Base-by-base conservation (phyloP, 2,113 vertebrate genomes). In the Tragelaphus imberbis region DNA sequence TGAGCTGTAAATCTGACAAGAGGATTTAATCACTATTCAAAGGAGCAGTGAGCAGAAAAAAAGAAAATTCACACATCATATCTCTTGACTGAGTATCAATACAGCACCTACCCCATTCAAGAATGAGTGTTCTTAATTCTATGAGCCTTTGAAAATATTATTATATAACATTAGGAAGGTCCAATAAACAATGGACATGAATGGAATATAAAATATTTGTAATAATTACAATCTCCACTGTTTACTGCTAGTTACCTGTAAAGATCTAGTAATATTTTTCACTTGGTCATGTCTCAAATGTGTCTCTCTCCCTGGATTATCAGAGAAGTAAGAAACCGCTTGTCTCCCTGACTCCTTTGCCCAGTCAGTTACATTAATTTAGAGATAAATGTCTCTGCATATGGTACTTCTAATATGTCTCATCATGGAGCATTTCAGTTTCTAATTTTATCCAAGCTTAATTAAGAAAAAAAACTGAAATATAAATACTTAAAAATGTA, bases 151-250 rank as follows among this genome's bases (percentile, higher is more conserved):
- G 53, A 59, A 96, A 88, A 36, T 25, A 65, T 87, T 58, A 51
- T 55, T 77, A 27, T 49, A 87, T 71, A 84, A n/a, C 9, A 90
- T 81, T 77, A 36, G 10, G 80, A 92, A n/a, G 30, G 15, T 11
- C 49, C 61, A 95, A 27, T 86, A 93, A 65, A 25, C 58, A 90
- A 88, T 17, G 40, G 47, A 16, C 15, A 16, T 94, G 4, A 3
- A 33, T 61, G 2, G 44, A 80, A 94, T n/a, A 75, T 28, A 89
- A 95, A 93, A 86, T 36, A 58, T 36, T 88, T 88, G 13, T 28
- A 98, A 93, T 89, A 96, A 94, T 82, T 97, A 96, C 63, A 96
- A 88, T 21, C 36, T 85, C 96, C 84, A 84, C 92, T 90, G 68
- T 88, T 84, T 55, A 84, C 94, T 94, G 91, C 94, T 97, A 93